Percentiles rank a stretch among this genome's conserved stretches.
These are phyloP conservation scores for Plemyria rubiginata DNA, from an alignment of 2,888 invertebrate species.

Conservation along the genomic window DNA sequence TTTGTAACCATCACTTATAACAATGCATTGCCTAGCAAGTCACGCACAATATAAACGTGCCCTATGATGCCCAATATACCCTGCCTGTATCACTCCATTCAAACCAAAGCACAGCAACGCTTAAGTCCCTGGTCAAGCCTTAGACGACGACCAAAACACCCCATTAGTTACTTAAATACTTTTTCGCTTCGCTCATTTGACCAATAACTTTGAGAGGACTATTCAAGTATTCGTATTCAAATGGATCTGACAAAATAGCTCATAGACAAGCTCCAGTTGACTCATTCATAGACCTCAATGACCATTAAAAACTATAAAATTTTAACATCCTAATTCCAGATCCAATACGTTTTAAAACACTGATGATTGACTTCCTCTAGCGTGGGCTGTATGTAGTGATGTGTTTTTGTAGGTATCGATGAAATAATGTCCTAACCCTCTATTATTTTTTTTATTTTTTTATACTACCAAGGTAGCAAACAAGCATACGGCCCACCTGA, in stretches of 20 bases:
- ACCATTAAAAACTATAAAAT: constrained; percentile 45
- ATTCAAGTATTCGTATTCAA: background rate
- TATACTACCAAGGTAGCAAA: no score
- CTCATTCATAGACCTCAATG: constrained; percentile 40
- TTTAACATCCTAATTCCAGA: constrained; percentile 53
- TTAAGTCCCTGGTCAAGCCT: no score
- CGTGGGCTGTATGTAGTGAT: constrained; percentile 60
- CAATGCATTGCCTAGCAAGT: no score
- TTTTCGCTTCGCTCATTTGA: background rate
- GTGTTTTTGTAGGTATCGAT: constrained; percentile 35
- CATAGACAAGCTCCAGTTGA: constrained; percentile 17
- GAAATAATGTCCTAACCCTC: no score
- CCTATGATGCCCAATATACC: no score
- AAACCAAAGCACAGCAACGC: no score
- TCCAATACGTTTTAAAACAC: constrained; percentile 59
- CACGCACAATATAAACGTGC: no score
- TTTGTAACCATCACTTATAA: no score
- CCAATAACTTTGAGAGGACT: background rate
- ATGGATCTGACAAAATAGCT: background rate
- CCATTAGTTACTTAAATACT: background rate
- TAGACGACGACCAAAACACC: no score
- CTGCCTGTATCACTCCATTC: no score
- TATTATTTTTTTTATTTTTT: no score
- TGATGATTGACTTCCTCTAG: constrained; percentile 78
- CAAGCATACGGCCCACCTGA: no score